These are phyloP conservation scores for Lutra lutra DNA, from an alignment of 2,797 vertebrate genomes.

Conservation along the genomic window DNA sequence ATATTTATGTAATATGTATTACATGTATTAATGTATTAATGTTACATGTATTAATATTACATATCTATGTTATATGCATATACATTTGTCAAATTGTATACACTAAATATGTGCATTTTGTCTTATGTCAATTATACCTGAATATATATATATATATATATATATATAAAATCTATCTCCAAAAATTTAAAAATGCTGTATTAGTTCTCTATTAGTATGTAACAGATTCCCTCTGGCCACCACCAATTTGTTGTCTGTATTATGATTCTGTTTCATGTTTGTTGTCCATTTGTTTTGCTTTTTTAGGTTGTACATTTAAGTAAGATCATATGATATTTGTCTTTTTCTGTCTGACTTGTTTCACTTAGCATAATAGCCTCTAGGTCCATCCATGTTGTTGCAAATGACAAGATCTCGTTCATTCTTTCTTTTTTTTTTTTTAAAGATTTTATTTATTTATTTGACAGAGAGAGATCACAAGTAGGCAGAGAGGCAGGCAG, in stretches of 20 bases:
- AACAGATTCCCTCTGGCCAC: not conserved
- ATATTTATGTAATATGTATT: no score
- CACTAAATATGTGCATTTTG: not conserved
- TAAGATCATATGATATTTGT: not conserved
- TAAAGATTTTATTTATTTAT: no score
- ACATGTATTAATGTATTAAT: no score
- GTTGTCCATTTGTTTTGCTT: not conserved
- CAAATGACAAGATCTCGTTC: not conserved
- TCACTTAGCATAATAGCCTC: not conserved
- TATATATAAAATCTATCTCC: no score
- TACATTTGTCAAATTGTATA: not conserved
- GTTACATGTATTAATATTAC: no score
- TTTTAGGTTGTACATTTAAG: not conserved
- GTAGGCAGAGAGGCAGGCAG: no score
- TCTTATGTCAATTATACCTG: not conserved
- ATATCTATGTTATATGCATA: not conserved
- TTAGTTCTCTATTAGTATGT: not conserved
- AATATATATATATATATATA: not conserved
- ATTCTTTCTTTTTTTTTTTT: not conserved
- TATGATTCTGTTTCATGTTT: not conserved
- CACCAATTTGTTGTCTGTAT: not conserved
- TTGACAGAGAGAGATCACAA: no score
- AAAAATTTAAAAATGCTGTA: not conserved
- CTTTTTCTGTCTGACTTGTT: not conserved
- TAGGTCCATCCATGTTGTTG: not conserved